These are phyloP conservation scores for Corythornis leucogaster DNA, from an alignment of 2,797 vertebrate genomes.

Conservation along the genomic window DNA sequence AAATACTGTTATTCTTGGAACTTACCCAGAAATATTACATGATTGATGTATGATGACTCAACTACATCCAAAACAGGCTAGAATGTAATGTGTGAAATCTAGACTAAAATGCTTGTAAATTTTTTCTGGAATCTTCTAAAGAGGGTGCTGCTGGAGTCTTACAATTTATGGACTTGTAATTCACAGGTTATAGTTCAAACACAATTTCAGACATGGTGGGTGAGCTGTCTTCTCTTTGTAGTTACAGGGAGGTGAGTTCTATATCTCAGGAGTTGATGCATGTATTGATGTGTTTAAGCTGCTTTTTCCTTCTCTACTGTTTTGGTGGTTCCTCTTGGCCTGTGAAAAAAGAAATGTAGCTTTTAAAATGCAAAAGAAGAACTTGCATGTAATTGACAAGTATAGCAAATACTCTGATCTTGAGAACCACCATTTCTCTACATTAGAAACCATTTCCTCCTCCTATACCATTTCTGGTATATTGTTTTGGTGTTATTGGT, in stretches of 20 bases:
- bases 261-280: neutral
- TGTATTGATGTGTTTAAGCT: slow-evolving; percentile 15
- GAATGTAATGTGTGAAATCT: slow-evolving; percentile 30
- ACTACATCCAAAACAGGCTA: neutral
- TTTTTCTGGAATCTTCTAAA: slow-evolving; percentile 25
- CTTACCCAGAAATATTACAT: neutral
- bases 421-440: neutral
- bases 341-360: neutral
- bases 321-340: neutral
- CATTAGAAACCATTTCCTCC: neutral
- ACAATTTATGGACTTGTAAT: slow-evolving; percentile 18
- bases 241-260: slow-evolving; percentile 13
- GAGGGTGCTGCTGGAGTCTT: neutral
- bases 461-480: neutral
- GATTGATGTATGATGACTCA: neutral
- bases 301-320: neutral
- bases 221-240: slow-evolving; percentile 24
- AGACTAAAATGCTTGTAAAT: neutral
- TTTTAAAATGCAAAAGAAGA: slow-evolving; percentile 28
- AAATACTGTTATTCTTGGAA: slow-evolving; percentile 31
- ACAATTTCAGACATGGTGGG: neutral
- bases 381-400: slow-evolving; percentile 7
- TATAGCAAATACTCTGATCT: slow-evolving; percentile 11
- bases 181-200: neutral
- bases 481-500: neutral